Evolutionary conservation across 2,888 invertebrate species (phyloP).

Genomic region (Alsophila aescularia): DNA sequence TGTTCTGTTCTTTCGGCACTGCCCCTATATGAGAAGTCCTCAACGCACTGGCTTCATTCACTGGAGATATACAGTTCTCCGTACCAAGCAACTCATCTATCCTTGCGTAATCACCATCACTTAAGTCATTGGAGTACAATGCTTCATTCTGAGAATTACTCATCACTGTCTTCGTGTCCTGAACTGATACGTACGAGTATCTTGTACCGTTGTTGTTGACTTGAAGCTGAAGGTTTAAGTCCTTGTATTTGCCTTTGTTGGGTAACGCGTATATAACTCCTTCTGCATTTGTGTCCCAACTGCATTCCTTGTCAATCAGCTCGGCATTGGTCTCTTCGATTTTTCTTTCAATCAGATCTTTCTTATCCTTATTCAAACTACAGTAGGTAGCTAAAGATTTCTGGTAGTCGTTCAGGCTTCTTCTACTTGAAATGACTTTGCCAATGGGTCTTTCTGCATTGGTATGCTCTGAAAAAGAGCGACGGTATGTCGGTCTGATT

Average conservation of each 20-base stretch:
- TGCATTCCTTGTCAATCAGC: constrained; percentile 82
- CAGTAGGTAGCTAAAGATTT: constrained; percentile 71
- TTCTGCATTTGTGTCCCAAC: constrained; percentile 83
- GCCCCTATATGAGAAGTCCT: constrained; percentile 76
- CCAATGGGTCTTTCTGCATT: constrained; percentile 70
- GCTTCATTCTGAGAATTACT: constrained; percentile 78
- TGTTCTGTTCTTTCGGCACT: constrained; percentile 53
- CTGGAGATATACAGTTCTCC: constrained; percentile 77
- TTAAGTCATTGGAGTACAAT: constrained; percentile 72
- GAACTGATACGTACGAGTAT: constrained; percentile 78
- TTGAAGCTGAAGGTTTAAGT: constrained; percentile 76
- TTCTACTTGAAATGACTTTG: constrained; percentile 76
- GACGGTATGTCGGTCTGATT: constrained; percentile 74
- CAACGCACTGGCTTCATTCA: constrained; percentile 62
- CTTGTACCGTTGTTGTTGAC: constrained; percentile 79
- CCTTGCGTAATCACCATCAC: constrained; percentile 76
- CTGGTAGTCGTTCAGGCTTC: constrained; percentile 78
- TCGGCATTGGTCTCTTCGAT: constrained; percentile 75
- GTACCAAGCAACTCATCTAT: constrained; percentile 75
- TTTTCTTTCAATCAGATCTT: constrained; percentile 50
- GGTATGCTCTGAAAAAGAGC: constrained; percentile 78
- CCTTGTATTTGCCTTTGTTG: constrained; percentile 81
- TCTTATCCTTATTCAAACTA: constrained; percentile 58
- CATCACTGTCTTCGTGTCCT: constrained; percentile 77
- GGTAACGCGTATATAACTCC: constrained; percentile 81